These are phyloP conservation scores for Penaeus vannamei DNA, from an alignment of 1,140 invertebrate species.

Conservation along the genomic window DNA sequence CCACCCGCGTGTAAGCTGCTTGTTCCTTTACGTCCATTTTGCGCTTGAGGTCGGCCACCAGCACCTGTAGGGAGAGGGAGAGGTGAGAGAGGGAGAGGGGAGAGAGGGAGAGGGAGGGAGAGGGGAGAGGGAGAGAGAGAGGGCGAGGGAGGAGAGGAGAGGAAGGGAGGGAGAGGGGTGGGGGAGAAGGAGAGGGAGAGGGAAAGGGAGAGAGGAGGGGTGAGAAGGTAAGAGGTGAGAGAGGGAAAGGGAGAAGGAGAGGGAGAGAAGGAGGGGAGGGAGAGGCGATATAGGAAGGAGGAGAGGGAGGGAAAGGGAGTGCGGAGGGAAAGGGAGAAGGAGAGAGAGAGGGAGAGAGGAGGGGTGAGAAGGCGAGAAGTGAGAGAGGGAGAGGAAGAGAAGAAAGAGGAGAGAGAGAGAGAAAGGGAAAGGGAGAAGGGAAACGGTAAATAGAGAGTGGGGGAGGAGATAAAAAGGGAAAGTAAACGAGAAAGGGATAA, in stretches of 20 bases:
- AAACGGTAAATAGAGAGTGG: neutral
- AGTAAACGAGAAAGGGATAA: neutral
- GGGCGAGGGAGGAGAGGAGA: no score
- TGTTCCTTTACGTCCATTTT: neutral
- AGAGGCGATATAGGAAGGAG: neutral
- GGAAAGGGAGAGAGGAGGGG: no score
- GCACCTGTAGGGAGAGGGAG: neutral
- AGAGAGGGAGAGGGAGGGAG: no score
- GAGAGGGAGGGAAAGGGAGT: neutral
- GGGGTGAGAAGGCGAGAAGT: neutral
- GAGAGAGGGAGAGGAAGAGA: no score
- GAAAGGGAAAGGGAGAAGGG: neutral
- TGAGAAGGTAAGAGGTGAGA: no score
- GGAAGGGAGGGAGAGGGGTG: no score
- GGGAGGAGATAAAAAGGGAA: neutral
- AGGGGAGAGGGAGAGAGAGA: no score
- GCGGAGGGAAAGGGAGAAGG: neutral
- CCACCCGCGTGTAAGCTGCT: neutral
- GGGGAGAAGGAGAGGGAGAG: no score
- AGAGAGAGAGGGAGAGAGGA: neutral
- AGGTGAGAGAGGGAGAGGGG: no score
- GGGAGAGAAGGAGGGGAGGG: no score
- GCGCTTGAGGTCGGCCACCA: neutral
- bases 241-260: no score
- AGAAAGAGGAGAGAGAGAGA: no score